Percentiles rank a stretch among this genome's conserved stretches.
These are phyloP conservation scores for Crematogaster levior DNA, from an alignment of 2,888 invertebrate species.

Conservation along the genomic window DNA sequence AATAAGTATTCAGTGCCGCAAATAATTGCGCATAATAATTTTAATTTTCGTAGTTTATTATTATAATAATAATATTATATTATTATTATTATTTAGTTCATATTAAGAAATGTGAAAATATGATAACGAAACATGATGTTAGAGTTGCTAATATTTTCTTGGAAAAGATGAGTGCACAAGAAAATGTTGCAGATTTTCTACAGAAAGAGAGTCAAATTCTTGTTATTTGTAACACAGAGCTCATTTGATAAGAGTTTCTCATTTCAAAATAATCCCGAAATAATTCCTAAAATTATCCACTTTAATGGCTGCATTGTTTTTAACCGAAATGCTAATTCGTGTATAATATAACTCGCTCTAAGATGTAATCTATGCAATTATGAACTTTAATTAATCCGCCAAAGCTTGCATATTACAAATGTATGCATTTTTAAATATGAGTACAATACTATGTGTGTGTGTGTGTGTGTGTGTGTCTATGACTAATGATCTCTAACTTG, in stretches of 20 bases:
- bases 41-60: conserved; percentile 7
- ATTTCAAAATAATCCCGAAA: conserved; percentile 3
- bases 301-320: neutral
- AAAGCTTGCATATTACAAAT: conserved; percentile 7
- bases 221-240: neutral
- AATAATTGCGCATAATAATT: conserved; percentile 11
- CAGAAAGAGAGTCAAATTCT: neutral
- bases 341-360: conserved; percentile 16
- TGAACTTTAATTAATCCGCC: conserved; percentile 21
- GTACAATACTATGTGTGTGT: no score
- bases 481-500: no score
- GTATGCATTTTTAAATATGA: neutral
- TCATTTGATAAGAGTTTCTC: neutral
- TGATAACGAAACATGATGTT: neutral
- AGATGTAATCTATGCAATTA: neutral
- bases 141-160: neutral
- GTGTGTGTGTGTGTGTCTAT: no score
- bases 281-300: conserved; percentile 10
- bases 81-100: conserved; percentile 1
- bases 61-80: no score
- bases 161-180: neutral
- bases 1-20: neutral
- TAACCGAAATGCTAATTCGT: conserved; percentile 10
- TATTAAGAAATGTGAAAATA: no score
- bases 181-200: neutral